These are phyloP conservation scores for Chelonus insularis DNA, from an alignment of 1,140 invertebrate species.

Conservation along the genomic window DNA sequence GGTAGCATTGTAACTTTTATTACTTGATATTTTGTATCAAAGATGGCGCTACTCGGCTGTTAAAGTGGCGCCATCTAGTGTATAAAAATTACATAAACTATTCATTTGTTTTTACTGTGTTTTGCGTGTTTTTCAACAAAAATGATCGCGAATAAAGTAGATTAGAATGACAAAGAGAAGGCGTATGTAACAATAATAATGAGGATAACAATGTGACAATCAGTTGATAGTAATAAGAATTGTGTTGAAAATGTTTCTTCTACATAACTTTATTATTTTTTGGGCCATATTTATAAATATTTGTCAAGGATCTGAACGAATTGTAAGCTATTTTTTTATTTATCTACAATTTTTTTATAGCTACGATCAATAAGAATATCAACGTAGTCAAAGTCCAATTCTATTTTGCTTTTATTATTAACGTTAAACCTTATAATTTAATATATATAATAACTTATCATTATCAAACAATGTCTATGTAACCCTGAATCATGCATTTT, in stretches of 20 bases:
- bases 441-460: too few species aligned
- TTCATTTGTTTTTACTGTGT: too few species aligned
- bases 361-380: not conserved
- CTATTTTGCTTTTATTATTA: too few species aligned
- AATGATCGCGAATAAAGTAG: not conserved
- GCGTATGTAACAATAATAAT: not conserved
- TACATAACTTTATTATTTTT: not conserved
- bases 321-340: constrained; percentile 9
- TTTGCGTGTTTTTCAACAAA: too few species aligned
- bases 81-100: too few species aligned
- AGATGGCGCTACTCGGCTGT: too few species aligned
- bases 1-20: too few species aligned
- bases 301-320: constrained; percentile 10
- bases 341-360: not conserved
- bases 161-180: not conserved
- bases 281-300: not conserved
- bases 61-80: too few species aligned
- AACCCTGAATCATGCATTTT: not conserved
- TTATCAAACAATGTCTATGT: not conserved
- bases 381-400: not conserved
- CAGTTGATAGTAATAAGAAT: not conserved
- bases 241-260: constrained; percentile 1
- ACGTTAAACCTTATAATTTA: too few species aligned
- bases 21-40: too few species aligned
- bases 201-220: constrained; percentile 20